phyloP scores from a whole-genome alignment of 2,797 vertebrate genomes.

The Adelosebastes latens region DNA sequence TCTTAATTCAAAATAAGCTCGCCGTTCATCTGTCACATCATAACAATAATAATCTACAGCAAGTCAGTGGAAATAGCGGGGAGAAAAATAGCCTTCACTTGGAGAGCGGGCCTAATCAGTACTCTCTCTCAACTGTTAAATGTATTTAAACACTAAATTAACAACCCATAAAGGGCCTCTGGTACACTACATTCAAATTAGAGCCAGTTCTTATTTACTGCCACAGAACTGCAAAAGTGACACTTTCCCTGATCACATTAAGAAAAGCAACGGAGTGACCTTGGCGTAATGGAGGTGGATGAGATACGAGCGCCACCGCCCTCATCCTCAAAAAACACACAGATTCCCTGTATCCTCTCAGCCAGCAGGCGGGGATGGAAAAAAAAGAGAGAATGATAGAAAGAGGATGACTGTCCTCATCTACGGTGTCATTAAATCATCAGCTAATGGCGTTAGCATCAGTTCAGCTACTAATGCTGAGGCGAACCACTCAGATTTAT shows the following conservation, averaged over 20 bases:
- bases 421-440: slow-evolving; percentile 79
- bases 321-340: slow-evolving; percentile 76
- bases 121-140: slow-evolving; percentile 84
- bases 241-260: slow-evolving; percentile 85
- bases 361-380: slow-evolving; percentile 55
- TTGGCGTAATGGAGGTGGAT: slow-evolving; percentile 80
- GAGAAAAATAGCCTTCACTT: slow-evolving; percentile 74
- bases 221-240: slow-evolving; percentile 84
- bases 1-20: slow-evolving; percentile 59
- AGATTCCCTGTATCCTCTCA: slow-evolving; percentile 71
- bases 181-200: slow-evolving; percentile 84
- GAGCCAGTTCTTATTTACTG: slow-evolving; percentile 82
- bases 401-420: slow-evolving; percentile 79
- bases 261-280: slow-evolving; percentile 80
- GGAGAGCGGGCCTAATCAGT: slow-evolving; percentile 75
- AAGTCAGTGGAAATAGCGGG: slow-evolving; percentile 53
- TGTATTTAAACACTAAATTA: slow-evolving; percentile 86
- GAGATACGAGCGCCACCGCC: slow-evolving; percentile 75
- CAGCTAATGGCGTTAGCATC: slow-evolving; percentile 81
- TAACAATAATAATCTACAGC: slow-evolving; percentile 76
- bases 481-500: slow-evolving; percentile 69
- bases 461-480: slow-evolving; percentile 65
- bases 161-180: slow-evolving; percentile 85
- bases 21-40: slow-evolving; percentile 70
- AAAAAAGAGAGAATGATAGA: slow-evolving; percentile 64